Base-by-base conservation (phyloP, 2,797 vertebrate species). In the Oryzias dopingdopingensis region DNA sequence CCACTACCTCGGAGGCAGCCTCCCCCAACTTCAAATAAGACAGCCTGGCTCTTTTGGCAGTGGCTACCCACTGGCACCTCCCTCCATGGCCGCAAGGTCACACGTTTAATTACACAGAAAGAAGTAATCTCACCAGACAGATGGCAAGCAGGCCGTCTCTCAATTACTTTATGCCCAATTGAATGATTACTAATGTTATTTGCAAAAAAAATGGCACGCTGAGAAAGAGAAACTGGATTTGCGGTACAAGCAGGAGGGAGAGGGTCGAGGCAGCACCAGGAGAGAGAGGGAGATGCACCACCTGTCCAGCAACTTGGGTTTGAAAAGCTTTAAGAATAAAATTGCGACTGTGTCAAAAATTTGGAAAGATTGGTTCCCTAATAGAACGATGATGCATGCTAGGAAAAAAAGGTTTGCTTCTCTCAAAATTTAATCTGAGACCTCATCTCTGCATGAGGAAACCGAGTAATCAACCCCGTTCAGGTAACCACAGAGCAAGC, bases 91-190 rank as follows among this genome's bases (percentile, higher is more conserved):
- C 81, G n/a, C 83, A 78, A 84, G 88, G 91, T 92, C 89, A 87
- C 84, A 84, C 85, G 82, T 92, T 92, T 92, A 93, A 92, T 91
- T 91, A 92, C 82, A 79, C 83, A 90, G 84, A 91, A 90, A 88
- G 81, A 85, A 77, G 80, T 91, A 90, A 92, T 90, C 88, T 87
- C 77, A 82, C 62, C 77, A 79, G 88, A 90, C 90, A 92, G 90
- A 91, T 90, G 91, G 90, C 84, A 80, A 86, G 85, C 88, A 88
- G 78, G 80, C 85, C 62, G 71, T 69, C 64, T 81, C 87, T 80
- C 86, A 80, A 86, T 85, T 83, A 89, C 85, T 89, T 83, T 83
- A 85, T 81, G 82, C 79, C 83, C 88, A 90, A 86, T 86, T 90
- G 86, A 90, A 91, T 91, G 83, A 90, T 90, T 91, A 90, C 81